Evolutionary conservation across 1,140 invertebrate species (phyloP).

Genomic region (Drosophila orena): DNA sequence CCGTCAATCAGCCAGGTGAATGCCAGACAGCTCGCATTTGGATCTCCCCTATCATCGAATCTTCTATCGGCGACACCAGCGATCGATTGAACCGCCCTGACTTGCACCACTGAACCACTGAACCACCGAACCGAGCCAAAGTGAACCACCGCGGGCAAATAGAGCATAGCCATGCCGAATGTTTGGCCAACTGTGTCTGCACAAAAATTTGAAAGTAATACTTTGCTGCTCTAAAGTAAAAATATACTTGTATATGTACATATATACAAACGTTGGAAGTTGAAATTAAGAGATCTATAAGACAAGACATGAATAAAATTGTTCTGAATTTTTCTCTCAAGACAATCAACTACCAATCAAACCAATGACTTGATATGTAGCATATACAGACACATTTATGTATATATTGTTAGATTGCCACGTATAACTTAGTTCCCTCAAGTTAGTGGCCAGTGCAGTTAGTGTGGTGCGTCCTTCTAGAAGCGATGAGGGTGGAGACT

Average conservation of each 20-base stretch:
- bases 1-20: conserved; percentile 28
- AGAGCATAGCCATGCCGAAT: conserved; percentile 66
- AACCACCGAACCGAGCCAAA: conserved; percentile 27
- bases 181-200: conserved; percentile 68
- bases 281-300: conserved; percentile 2
- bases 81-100: conserved; percentile 21
- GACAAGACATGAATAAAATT: too few relatives aligned
- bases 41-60: conserved; percentile 2
- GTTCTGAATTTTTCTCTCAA: too few relatives aligned
- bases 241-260: background rate
- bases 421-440: too few relatives aligned
- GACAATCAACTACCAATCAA: background rate
- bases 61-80: conserved; percentile 27
- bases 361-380: background rate
- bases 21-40: background rate
- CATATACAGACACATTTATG: too few relatives aligned
- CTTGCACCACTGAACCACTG: conserved; percentile 38
- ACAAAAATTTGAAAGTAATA: conserved; percentile 60
- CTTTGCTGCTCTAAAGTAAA: background rate
- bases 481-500: conserved; percentile 3
- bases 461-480: conserved; percentile 6
- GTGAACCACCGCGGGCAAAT: conserved; percentile 47
- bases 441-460: background rate
- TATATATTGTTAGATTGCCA: too few relatives aligned
- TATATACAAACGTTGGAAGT: background rate